Percentiles rank a stretch among this genome's conserved stretches.
Conservation (phyloP, 1,140 invertebrate genomes). For the Caenorhabditis latens region DNA sequence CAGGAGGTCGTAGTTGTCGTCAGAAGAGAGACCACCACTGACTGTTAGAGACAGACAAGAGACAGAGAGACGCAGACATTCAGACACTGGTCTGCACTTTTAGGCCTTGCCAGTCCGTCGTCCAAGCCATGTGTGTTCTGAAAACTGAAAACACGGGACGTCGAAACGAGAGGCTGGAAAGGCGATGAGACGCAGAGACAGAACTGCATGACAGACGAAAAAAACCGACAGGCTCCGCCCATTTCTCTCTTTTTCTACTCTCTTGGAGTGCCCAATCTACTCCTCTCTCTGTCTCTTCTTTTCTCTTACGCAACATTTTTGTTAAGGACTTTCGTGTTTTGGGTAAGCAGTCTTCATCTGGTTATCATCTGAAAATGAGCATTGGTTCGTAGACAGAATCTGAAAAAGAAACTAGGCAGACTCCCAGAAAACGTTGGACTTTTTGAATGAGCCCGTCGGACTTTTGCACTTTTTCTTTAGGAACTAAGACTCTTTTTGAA, state of each 20-base stretch:
- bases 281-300: conserved; percentile 3
- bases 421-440: not conserved
- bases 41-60: not conserved
- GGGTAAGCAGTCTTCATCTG: not conserved
- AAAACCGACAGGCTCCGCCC: conserved; percentile 3
- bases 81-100: conserved; percentile 9
- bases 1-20: conserved; percentile 3
- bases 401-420: not conserved
- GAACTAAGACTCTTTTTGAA: not conserved
- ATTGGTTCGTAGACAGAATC: not conserved
- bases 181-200: conserved; percentile 26
- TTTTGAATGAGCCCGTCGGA: too few relatives aligned
- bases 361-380: too few relatives aligned
- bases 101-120: not conserved
- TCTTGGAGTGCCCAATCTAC: conserved; percentile 29
- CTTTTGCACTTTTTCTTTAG: not conserved
- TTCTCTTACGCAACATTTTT: conserved; percentile 3
- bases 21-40: conserved; percentile 20
- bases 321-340: not conserved
- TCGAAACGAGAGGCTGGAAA: not conserved
- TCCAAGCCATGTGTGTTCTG: conserved; percentile 39
- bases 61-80: conserved; percentile 11
- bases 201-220: conserved; percentile 22
- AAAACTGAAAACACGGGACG: conserved; percentile 26
- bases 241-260: conserved; percentile 27